Conservation (phyloP, 2,113 vertebrate species). For the Typhlomys cinereus region DNA sequence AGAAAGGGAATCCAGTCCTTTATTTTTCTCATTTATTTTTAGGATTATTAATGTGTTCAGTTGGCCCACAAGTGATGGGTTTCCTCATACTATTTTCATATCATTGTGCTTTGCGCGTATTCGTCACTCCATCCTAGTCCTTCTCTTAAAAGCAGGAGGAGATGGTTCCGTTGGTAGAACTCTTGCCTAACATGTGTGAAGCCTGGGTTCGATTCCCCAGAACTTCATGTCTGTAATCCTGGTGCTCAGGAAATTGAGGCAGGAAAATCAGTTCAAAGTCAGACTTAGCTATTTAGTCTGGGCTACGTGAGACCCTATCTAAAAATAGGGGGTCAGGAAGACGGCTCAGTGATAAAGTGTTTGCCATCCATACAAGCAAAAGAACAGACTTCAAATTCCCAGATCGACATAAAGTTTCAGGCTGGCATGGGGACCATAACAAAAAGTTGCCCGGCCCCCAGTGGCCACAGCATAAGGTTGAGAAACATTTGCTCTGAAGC, state of each 20-base stretch:
- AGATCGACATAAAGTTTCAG: accelerated
- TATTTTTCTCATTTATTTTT: neutral
- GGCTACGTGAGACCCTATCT: no score
- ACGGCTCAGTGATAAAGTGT: neutral
- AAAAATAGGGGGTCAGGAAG: no score
- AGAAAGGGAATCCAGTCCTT: neutral
- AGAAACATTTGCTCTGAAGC: neutral
- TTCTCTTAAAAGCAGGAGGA: no score
- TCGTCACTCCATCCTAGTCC: neutral
- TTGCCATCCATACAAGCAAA: neutral
- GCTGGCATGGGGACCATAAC: neutral
- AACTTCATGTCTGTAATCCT: no score
- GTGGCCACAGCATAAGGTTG: neutral
- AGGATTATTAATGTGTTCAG: neutral
- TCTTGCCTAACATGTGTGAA: no score
- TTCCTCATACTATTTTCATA: neutral
- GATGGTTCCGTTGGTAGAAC: no score
- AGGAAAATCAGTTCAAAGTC: no score
- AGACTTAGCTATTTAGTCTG: no score
- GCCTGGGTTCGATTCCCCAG: no score
- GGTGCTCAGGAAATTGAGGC: no score
- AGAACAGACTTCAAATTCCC: neutral
- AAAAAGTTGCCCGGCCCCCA: neutral
- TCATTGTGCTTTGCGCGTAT: neutral
- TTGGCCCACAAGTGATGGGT: neutral